Evolutionary conservation across 1,140 invertebrate species (phyloP).

Genomic region (Heliconius nattereri): DNA sequence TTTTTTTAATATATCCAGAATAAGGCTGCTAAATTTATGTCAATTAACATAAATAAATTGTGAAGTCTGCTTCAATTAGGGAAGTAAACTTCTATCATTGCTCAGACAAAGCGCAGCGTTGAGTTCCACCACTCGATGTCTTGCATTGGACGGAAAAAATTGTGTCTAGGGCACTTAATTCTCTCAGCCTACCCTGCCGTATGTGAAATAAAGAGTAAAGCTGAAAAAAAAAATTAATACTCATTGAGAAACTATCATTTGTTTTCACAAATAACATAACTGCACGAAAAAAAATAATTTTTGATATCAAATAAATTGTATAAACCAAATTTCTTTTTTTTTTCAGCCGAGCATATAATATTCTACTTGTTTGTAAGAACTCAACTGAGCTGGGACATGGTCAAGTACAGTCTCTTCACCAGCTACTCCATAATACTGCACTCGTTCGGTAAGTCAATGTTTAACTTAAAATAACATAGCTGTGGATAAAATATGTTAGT

Average conservation of each 20-base stretch:
- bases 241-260: background rate
- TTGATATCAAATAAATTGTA: background rate
- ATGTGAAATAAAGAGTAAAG: no score
- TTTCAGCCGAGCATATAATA: constrained; percentile 80
- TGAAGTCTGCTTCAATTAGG: background rate
- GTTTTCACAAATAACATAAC: background rate
- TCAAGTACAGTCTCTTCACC: constrained; percentile 83
- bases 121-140: background rate
- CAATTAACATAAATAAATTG: no score
- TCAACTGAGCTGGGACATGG: constrained; percentile 88
- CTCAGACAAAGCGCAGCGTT: background rate
- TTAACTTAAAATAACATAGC: background rate
- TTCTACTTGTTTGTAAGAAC: constrained; percentile 86
- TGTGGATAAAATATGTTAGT: background rate
- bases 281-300: background rate
- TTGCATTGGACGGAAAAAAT: no score
- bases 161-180: no score
- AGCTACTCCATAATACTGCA: constrained; percentile 70
- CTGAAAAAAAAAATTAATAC: no score
- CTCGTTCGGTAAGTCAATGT: constrained; percentile 59
- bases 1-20: no score
- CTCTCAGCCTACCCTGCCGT: no score
- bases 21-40: no score
- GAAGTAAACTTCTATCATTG: no score
- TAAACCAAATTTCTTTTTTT: constrained; percentile 25